Base-by-base conservation (phyloP, 2,113 vertebrate genomes). In the Labeo catla region DNA sequence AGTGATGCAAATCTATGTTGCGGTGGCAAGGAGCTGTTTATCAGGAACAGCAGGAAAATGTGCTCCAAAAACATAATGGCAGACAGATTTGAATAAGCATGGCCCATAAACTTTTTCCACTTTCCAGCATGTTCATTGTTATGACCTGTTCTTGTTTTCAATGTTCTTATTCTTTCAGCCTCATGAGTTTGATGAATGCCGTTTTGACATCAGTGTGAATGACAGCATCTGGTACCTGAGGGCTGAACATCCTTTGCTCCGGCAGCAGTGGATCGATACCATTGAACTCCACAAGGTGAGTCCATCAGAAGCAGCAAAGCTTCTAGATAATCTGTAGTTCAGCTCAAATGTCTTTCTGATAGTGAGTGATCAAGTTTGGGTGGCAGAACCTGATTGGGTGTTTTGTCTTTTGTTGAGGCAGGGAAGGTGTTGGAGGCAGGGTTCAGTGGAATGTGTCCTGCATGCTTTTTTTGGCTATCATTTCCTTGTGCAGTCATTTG, bases 171-270 rank as follows among this genome's bases (percentile, higher is more conserved):
- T 15, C n/a, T 88, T 66, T 86, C 92, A 99, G 98, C 98, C 98
- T 80, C 98, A 99, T 89, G 97, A 99, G 91, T 99, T 99, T 93
- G 98, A 99, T 4, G 98, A 99, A 93, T 99, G 98, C 93, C 97
- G 98, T 89, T 97, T 99, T 93, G 98, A 99, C 92, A 97, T 99
- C 93, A 99, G 98, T 0, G 97, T 99, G 66, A 99, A 99, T 47
- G 98, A 99, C 87, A 99, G 97, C 9, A 96, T 99, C 87, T 99
- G 98, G 98, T 99, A 99, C 91, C 95, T 99, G 86, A 94, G 98
- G 84, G 98, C 98, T 52, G 97, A 99, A 87, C 97, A 99, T 90
- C 96, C 96, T 2, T 95, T 98, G 87, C 98, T 99, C 87, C 95
- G 98, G 89, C 96, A 96, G 0, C 96, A 96, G 74, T 99, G 98